These are phyloP conservation scores for Aethina tumida DNA, from an alignment of 1,140 invertebrate genomes.

Conservation along the genomic window DNA sequence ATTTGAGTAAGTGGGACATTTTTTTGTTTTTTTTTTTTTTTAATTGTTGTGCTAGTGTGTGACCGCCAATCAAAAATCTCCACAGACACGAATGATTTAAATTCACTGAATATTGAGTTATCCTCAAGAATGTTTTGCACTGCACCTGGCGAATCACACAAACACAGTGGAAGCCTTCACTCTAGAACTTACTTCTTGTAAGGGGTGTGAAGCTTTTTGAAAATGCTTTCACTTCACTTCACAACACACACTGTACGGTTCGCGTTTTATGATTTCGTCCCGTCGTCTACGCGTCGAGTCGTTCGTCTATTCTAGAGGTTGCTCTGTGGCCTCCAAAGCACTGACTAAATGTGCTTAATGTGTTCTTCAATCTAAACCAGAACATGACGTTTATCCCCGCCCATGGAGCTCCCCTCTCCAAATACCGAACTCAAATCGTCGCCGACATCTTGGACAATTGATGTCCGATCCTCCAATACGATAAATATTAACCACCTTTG, in stretches of 20 bases:
- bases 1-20: background rate
- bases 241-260: slow-evolving; percentile 24
- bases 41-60: too few species aligned
- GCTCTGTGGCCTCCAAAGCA: slow-evolving; percentile 36
- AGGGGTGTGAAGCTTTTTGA: slow-evolving; percentile 13
- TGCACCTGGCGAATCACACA: slow-evolving; percentile 21
- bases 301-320: slow-evolving; percentile 35
- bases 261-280: slow-evolving; percentile 30
- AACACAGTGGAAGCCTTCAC: slow-evolving; percentile 7
- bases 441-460: slow-evolving; percentile 2
- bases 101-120: background rate
- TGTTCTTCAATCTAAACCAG: slow-evolving; percentile 32
- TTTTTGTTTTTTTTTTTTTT: background rate
- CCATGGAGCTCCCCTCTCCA: slow-evolving; percentile 13
- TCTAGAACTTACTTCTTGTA: slow-evolving; percentile 29
- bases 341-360: slow-evolving; percentile 32
- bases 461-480: slow-evolving; percentile 3
- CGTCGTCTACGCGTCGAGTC: slow-evolving; percentile 33
- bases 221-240: slow-evolving; percentile 22
- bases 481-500: slow-evolving; percentile 19
- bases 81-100: background rate
- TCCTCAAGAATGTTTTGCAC: slow-evolving; percentile 10
- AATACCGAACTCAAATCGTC: slow-evolving; percentile 5
- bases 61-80: too few species aligned
- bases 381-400: slow-evolving; percentile 22